These are phyloP conservation scores for Pegoplata infirma DNA, from an alignment of 2,888 invertebrate genomes.

Conservation along the genomic window DNA sequence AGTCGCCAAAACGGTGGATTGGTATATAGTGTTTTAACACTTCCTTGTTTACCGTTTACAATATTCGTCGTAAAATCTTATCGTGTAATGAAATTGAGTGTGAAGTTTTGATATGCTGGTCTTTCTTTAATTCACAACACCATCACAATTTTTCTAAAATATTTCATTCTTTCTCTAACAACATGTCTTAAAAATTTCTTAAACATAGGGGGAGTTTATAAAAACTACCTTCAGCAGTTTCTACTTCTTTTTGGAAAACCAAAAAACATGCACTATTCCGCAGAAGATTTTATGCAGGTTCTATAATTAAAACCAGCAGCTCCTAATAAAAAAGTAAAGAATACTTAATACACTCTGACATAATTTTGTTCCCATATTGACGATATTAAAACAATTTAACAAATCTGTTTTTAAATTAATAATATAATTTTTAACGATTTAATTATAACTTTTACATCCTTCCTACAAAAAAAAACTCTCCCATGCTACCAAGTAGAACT, in stretches of 20 bases:
- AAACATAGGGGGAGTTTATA: neutral
- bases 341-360: neutral
- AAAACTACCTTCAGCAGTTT: neutral
- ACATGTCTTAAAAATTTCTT: neutral
- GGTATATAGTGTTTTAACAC: no score
- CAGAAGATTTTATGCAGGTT: slow-evolving; percentile 55
- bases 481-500: neutral
- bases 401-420: neutral
- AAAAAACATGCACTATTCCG: neutral
- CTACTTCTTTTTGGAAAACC: neutral
- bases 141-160: neutral
- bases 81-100: neutral
- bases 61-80: no score
- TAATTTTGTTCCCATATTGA: no score
- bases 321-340: no score
- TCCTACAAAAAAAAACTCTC: neutral
- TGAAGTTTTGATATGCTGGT: slow-evolving; percentile 13
- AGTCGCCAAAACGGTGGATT: no score
- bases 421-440: neutral
- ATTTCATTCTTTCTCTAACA: neutral
- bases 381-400: neutral
- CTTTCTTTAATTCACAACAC: slow-evolving; percentile 1
- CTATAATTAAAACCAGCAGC: slow-evolving; percentile 51
- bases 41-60: no score
- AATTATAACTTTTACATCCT: neutral